Evolutionary conservation across 92 coral and sea anemone species (phyloP), one percentile per base, ranked within the genome.

Genomic region (Paramuricea clavata): DNA sequence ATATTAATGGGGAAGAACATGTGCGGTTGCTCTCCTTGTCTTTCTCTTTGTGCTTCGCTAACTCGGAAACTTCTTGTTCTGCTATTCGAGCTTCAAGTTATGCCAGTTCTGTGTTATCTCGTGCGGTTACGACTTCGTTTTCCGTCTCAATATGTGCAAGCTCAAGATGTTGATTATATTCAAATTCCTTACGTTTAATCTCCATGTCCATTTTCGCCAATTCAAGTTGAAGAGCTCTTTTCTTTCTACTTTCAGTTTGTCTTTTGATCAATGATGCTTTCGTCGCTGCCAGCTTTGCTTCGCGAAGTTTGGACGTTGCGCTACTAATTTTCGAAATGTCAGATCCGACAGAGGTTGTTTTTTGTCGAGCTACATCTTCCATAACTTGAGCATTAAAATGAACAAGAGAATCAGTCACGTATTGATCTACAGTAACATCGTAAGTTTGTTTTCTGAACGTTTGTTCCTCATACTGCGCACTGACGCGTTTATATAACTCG

Each of bases 121-220:
- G 67, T 2, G 89, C 44, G 28, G 67, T 16, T 0, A 25, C 21
- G 43, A 75, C 32, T 31, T 85, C 76, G n/a, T 61, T 76, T 34
- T 49, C 23, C 19, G 54, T 57, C 39, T 88, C 82, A 12, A 82
- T 73, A 43, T 79, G 73, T 8, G 83, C 81, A 33, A 74, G 52
- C 67, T 88, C 77, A 21, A 50, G 19, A n/a, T 67, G 80, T 43
- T 81, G 90, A 30, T 81, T 28, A 22, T 70, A 83, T 49, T 88
- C 83, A n/a, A 74, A 64, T 70, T 82, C 75, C 22, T 82, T 88
- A 26, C 68, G 87, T 26, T 82, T 82, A 52, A 88, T 70, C 61
- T 88, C 83, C 50, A 87, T 27, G 31, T 81, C 91, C 76, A 87
- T 28, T 25, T 56, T 44, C 30, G 35, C 68, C 36, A 59, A 39